Evolutionary conservation across 1,140 invertebrate genomes (phyloP).

Genomic region (Drosophila sp.): DNA sequence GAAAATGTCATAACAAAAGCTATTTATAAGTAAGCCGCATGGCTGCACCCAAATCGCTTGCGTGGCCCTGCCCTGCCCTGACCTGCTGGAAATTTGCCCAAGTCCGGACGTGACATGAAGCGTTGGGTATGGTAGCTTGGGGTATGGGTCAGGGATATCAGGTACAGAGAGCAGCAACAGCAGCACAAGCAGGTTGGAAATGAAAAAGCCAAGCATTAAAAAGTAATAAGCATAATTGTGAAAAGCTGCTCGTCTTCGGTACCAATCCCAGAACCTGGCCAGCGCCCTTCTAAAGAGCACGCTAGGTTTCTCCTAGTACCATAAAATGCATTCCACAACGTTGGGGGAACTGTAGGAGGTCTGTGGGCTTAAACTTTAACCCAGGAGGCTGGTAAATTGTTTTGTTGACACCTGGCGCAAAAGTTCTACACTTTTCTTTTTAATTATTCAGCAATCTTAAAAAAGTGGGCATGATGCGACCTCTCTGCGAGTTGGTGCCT

Average conservation of each 20-base stretch:
- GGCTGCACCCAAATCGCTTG: constrained; percentile 43
- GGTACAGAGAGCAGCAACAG: constrained; percentile 10
- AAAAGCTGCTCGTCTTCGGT: constrained; percentile 44
- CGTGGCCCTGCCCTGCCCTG: constrained; percentile 11
- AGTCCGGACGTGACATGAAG: too few relatives aligned
- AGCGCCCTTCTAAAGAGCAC: neutral
- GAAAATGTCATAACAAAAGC: constrained; percentile 72
- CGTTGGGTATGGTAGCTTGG: too few relatives aligned
- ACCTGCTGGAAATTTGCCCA: constrained; percentile 3
- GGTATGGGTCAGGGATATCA: neutral
- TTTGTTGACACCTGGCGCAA: constrained; percentile 69
- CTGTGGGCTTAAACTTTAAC: constrained; percentile 65
- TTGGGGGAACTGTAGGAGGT: neutral
- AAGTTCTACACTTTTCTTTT: constrained; percentile 66
- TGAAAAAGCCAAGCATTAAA: constrained; percentile 61
- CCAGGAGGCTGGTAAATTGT: constrained; percentile 71
- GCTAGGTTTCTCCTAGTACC: neutral
- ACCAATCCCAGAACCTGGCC: too few relatives aligned
- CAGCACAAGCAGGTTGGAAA: constrained; percentile 3
- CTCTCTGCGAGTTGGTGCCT: neutral
- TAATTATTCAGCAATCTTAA: constrained; percentile 74
- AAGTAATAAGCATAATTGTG: constrained; percentile 78
- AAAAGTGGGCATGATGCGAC: constrained; percentile 22
- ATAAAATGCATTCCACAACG: constrained; percentile 37
- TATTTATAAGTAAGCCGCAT: constrained; percentile 62